Conservation (phyloP, 2,113 vertebrate species). For the Heterotilapia buettikoferi region DNA sequence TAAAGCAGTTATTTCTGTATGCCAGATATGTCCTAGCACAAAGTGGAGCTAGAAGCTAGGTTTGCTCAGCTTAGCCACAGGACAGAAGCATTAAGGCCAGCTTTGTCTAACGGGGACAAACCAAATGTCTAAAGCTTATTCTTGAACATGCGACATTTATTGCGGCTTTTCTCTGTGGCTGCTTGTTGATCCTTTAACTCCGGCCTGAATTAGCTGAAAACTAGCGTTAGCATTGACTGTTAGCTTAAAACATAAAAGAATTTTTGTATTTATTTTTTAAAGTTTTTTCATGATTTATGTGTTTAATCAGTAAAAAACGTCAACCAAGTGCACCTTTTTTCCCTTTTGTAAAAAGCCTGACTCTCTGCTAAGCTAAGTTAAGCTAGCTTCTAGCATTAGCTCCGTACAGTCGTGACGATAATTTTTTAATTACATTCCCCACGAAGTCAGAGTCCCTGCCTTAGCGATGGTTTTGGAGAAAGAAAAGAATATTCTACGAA, state of each 20-base stretch:
- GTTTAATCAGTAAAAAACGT: not conserved
- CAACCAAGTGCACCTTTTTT: not conserved
- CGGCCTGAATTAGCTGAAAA: not conserved
- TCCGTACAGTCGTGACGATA: not conserved
- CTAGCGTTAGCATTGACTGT: not conserved
- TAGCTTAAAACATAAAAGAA: not conserved
- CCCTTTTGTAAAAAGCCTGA: not conserved
- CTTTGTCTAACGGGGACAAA: not conserved
- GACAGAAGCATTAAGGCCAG: not conserved
- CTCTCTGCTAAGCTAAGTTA: not conserved
- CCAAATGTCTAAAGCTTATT: not conserved
- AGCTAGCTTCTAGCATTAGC: not conserved
- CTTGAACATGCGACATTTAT: not conserved
- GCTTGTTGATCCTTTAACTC: not conserved
- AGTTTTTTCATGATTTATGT: not conserved
- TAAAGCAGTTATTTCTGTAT: not conserved
- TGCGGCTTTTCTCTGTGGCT: not conserved
- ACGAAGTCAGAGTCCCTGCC: not conserved
- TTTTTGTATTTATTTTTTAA: not conserved
- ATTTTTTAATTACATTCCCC: not conserved
- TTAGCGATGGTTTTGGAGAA: constrained; percentile 24
- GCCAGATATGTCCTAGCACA: not conserved
- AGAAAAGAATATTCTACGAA: not conserved
- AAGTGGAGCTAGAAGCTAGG: not conserved
- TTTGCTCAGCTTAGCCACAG: not conserved